Base-by-base conservation (phyloP, 2,113 vertebrate species). In the Pteronura brasiliensis region DNA sequence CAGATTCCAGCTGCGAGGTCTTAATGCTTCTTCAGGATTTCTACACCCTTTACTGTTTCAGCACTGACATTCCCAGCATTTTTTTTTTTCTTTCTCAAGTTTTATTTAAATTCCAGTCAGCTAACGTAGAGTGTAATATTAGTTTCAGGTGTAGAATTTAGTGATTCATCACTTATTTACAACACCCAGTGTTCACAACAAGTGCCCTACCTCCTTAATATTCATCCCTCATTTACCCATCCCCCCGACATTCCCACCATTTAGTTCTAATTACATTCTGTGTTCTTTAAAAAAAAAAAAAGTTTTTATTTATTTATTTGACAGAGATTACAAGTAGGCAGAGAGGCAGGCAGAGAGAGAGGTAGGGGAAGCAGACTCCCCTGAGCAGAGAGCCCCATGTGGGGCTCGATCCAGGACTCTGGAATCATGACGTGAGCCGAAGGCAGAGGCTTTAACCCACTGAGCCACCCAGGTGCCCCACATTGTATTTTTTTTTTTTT, bases 191-290 rank as follows among this genome's bases (percentile, higher is more conserved):
- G 42, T 42, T 47, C 27, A 29, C 27, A 76, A 29, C 42, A 77
- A 77, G 42, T 77, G 42, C 74, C 42, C 67, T 69, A 34, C 34
- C 27, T 77, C 42, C 74, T 77, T 77, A 47, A 31, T 77, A 31
- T 29, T 27, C 42, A 77, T 47, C 27, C 31, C 74, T 25, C 42
- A 42, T 44, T 29, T 29, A 44, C 25, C 42, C 42, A 47, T 31
- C 27, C 27, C 27, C 25, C 42, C 5, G 42, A 77, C 14, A n/a
- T 71, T 65, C 31, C 44, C 23, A 91, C 27, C 94, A 25, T 88
- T 96, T 88, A 72, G 17, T 86, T 90, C 95, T 67, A 90, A 72
- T 88, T 74, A n/a, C 6, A 17, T 83, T 80, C 91, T 95, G 6
- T 76, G 52, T 63, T 82, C 52, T 87, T 92, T 52, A 4, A 52